Evolutionary conservation across 2,797 vertebrate genomes (phyloP).

Genomic region (Avahi laniger): DNA sequence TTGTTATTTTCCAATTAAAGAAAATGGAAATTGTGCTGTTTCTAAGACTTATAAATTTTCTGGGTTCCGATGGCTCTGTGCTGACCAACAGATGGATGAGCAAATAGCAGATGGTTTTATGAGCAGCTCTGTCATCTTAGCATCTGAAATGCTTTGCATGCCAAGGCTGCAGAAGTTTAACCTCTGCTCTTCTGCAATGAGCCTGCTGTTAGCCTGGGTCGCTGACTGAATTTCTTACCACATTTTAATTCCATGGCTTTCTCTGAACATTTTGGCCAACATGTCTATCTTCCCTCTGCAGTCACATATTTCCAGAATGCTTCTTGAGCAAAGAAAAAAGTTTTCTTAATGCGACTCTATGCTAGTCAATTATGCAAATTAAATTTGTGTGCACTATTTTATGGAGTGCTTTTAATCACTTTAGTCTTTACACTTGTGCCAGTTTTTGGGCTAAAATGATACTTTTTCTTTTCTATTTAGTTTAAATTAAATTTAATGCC

Average conservation of each 20-base stretch:
- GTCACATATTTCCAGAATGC: background rate
- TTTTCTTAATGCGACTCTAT: background rate
- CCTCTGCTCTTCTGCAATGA: background rate
- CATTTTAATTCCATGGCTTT: background rate
- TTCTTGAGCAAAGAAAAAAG: background rate
- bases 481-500: background rate
- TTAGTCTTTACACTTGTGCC: background rate
- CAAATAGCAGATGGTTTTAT: slow-evolving; percentile 65
- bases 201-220: slow-evolving; percentile 11
- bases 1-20: background rate
- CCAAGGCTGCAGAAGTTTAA: slow-evolving; percentile 35
- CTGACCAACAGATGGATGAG: slow-evolving; percentile 69
- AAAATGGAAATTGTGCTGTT: background rate
- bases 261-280: background rate
- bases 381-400: background rate
- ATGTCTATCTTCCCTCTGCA: background rate
- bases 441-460: background rate
- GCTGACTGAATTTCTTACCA: background rate
- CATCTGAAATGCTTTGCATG: slow-evolving; percentile 24
- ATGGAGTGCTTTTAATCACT: background rate
- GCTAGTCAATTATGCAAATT: background rate
- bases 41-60: slow-evolving; percentile 9
- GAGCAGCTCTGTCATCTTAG: slow-evolving; percentile 52
- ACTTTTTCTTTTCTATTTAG: slow-evolving; percentile 7
- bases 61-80: slow-evolving; percentile 6